Percentiles rank a stretch among this genome's conserved stretches.
Evolutionary conservation across 2,113 vertebrate species (phyloP).

Genomic region (Myrmophylax atrothorax): DNA sequence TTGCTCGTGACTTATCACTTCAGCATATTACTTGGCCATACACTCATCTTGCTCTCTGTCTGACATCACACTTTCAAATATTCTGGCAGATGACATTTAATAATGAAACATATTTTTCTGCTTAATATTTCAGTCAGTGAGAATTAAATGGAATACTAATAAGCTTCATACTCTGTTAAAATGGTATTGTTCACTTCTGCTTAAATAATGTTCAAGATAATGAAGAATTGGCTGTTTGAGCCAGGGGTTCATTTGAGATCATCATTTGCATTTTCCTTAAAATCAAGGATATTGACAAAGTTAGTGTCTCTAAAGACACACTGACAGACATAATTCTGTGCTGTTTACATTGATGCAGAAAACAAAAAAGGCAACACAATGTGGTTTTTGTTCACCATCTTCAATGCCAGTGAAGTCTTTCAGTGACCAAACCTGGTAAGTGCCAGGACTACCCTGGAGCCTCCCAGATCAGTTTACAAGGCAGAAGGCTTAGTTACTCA

Average conservation of each 20-base stretch:
- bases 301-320: not conserved
- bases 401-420: not conserved
- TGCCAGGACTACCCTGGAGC: not conserved
- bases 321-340: not conserved
- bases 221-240: not conserved
- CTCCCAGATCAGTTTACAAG: not conserved
- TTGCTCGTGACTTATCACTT: not conserved
- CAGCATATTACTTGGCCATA: not conserved
- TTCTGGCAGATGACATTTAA: not conserved
- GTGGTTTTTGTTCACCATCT: not conserved
- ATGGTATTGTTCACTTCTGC: not conserved
- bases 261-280: not conserved
- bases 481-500: not conserved
- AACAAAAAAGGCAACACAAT: not conserved
- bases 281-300: not conserved
- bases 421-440: not conserved
- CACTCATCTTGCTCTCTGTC: not conserved
- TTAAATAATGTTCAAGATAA: not conserved
- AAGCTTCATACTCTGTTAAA: not conserved
- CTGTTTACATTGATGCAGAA: not conserved
- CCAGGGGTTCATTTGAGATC: not conserved
- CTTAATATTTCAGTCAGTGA: not conserved
- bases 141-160: not conserved
- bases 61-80: not conserved
- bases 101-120: not conserved